Evolutionary conservation across 2,888 invertebrate genomes (phyloP).

Genomic region (Meteorus colon): DNA sequence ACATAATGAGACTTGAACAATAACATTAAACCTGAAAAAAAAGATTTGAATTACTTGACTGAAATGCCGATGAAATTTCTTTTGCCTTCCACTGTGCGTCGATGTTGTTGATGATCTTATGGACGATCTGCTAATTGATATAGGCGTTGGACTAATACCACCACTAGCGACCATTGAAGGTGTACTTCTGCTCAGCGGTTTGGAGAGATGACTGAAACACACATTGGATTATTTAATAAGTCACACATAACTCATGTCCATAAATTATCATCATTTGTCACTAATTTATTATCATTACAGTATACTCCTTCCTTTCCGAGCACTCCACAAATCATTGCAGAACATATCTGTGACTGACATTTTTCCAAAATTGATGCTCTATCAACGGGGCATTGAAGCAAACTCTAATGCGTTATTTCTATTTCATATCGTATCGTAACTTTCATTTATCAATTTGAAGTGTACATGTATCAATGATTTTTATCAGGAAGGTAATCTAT

Average conservation of each 20-base stretch:
- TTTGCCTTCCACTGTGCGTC: slow-evolving; percentile 85
- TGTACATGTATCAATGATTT: no score
- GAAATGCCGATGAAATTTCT: slow-evolving; percentile 92
- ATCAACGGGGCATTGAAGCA: slow-evolving; percentile 13
- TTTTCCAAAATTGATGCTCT: not conserved
- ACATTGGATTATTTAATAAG: slow-evolving; percentile 12
- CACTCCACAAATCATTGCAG: slow-evolving; percentile 61
- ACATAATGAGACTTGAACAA: slow-evolving; percentile 19
- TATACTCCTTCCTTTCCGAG: not conserved
- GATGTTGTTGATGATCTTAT: slow-evolving; percentile 73
- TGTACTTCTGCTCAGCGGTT: slow-evolving; percentile 73
- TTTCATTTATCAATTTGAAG: no score
- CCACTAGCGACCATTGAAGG: slow-evolving; percentile 71
- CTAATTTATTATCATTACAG: slow-evolving; percentile 12
- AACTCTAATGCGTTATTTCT: not conserved
- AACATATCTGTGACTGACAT: slow-evolving; percentile 52
- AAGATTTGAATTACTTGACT: slow-evolving; percentile 74
- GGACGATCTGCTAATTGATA: slow-evolving; percentile 66
- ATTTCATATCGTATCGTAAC: no score
- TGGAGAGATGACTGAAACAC: slow-evolving; percentile 69
- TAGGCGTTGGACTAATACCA: slow-evolving; percentile 65
- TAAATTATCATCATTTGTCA: not conserved
- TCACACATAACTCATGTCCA: slow-evolving; percentile 12
- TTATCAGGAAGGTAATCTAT: no score
- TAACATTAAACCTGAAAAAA: not conserved